A percentile compares a stretch with the other conserved stretches of the same genome.
Conservation (phyloP, 2,888 invertebrate genomes). For the Cryptus armator region DNA sequence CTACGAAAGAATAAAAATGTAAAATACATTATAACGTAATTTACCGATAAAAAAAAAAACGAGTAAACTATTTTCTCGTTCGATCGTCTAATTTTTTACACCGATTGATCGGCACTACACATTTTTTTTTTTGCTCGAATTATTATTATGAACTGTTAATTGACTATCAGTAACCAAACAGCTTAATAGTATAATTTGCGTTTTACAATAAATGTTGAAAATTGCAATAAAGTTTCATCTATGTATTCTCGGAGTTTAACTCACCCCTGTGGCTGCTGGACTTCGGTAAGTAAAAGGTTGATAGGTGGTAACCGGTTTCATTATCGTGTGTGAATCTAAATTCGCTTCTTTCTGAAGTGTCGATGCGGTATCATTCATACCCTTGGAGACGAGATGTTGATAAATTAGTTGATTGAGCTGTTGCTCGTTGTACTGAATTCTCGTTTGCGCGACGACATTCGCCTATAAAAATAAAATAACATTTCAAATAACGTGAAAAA, state of each 20-base stretch:
- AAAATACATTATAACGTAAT: background rate
- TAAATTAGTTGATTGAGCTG: slow-evolving; percentile 97
- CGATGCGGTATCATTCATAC: slow-evolving; percentile 90
- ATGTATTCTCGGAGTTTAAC: slow-evolving; percentile 37
- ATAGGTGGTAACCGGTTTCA: slow-evolving; percentile 81
- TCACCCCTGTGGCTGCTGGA: slow-evolving; percentile 78
- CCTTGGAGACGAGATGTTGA: slow-evolving; percentile 93
- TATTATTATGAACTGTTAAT: too few species aligned
- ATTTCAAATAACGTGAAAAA: slow-evolving; percentile 31
- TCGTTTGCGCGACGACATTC: slow-evolving; percentile 98
- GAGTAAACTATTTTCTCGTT: too few species aligned
- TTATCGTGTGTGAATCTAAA: slow-evolving; percentile 87
- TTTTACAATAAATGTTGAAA: too few species aligned
- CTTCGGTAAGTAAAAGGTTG: slow-evolving; percentile 83
- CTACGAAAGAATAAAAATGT: background rate
- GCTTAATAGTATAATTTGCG: too few species aligned
- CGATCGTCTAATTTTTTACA: too few species aligned
- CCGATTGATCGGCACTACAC: too few species aligned
- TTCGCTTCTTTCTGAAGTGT: slow-evolving; percentile 92
- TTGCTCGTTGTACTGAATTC: slow-evolving; percentile 97
- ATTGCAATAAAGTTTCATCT: too few species aligned
- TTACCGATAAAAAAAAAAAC: too few species aligned
- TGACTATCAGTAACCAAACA: too few species aligned
- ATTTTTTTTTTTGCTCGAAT: too few species aligned
- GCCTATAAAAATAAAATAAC: slow-evolving; percentile 86